Percentiles rank a stretch among this genome's conserved stretches.
Evolutionary conservation across 1,140 invertebrate species (phyloP).

Genomic region (Trypoxylus dichotomus): DNA sequence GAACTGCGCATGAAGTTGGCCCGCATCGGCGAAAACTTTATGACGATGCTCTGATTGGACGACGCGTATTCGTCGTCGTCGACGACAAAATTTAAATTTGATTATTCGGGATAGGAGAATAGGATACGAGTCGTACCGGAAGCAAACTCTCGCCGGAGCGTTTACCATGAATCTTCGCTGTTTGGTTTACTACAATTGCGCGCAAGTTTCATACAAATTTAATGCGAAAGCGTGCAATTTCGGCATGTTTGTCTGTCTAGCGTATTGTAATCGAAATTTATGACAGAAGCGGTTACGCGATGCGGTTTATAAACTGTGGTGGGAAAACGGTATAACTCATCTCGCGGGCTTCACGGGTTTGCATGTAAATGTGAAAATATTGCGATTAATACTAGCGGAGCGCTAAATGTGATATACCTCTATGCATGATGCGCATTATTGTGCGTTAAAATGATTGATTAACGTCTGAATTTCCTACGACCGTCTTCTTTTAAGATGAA

Average conservation of each 20-base stretch:
- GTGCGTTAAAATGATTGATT: background rate
- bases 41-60: background rate
- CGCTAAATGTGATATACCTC: no score
- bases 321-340: slow-evolving; percentile 2
- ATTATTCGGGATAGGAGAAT: background rate
- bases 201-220: slow-evolving; percentile 3
- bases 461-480: no score
- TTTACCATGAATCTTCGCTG: slow-evolving; percentile 2
- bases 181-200: slow-evolving; percentile 6
- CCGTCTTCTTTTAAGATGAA: no score
- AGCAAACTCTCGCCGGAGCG: background rate
- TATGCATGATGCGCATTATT: background rate
- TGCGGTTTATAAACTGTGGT: background rate
- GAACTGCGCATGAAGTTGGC: background rate
- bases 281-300: background rate
- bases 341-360: background rate
- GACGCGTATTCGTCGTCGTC: background rate
- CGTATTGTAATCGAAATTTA: slow-evolving; percentile 3
- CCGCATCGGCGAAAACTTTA: background rate
- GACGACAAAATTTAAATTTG: background rate
- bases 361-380: slow-evolving; percentile 3
- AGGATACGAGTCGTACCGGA: background rate
- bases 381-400: background rate
- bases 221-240: slow-evolving; percentile 6
- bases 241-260: background rate